phyloP scores from a whole-genome alignment of 1,140 invertebrate genomes.

The Hyposmocoma kahamanoa region DNA sequence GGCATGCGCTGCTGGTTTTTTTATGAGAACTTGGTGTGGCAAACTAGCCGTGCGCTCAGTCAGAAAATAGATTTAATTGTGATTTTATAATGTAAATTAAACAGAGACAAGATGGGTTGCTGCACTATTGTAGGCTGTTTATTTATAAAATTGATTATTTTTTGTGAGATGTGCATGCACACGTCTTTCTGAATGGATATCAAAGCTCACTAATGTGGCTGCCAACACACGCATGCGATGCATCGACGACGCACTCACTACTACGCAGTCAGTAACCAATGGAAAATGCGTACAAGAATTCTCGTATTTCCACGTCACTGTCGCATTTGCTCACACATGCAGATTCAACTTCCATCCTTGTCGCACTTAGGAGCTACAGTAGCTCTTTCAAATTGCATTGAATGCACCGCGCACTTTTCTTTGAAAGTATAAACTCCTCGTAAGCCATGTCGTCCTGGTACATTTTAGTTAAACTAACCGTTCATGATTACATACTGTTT shows the following conservation, averaged over 20 bases:
- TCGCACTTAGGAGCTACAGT: slow-evolving; percentile 27
- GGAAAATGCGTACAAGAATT: slow-evolving; percentile 30
- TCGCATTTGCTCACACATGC: slow-evolving; percentile 28
- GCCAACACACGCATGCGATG: neutral
- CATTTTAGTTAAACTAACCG: slow-evolving; percentile 35
- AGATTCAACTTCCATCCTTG: slow-evolving; percentile 29
- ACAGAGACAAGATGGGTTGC: too few species aligned
- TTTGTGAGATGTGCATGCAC: too few species aligned
- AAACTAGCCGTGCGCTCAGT: too few species aligned
- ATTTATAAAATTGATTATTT: too few species aligned
- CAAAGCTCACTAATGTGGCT: neutral
- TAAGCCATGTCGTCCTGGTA: slow-evolving; percentile 44
- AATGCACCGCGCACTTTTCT: slow-evolving; percentile 41
- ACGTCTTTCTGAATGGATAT: too few species aligned
- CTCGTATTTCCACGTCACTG: slow-evolving; percentile 29
- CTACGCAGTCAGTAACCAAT: slow-evolving; percentile 19
- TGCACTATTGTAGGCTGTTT: too few species aligned
- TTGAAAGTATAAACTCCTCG: slow-evolving; percentile 40
- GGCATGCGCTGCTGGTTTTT: too few species aligned
- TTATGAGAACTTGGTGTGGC: too few species aligned
- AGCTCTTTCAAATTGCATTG: slow-evolving; percentile 42
- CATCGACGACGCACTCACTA: neutral
- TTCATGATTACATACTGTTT: slow-evolving; percentile 21
- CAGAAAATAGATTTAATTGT: too few species aligned
- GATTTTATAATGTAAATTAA: too few species aligned